Conservation (phyloP, 2,113 vertebrate species). For the Phycodurus eques region DNA sequence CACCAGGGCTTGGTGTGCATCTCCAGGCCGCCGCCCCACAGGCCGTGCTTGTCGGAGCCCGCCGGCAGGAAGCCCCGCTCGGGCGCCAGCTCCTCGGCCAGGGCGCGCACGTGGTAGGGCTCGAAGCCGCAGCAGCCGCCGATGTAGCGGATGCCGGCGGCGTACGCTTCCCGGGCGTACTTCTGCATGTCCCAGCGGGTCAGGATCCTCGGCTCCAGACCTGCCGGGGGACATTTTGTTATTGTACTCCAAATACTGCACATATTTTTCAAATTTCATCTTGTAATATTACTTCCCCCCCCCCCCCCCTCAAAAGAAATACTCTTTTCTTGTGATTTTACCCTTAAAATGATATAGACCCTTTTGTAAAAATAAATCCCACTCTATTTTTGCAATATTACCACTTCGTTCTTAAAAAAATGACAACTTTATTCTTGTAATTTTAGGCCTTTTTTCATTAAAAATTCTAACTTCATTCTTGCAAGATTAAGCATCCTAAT, state of each 20-base stretch:
- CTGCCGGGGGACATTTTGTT: slow-evolving; percentile 53
- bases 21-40: slow-evolving; percentile 82
- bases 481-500: too few relatives aligned
- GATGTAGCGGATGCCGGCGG: slow-evolving; percentile 85
- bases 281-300: too few relatives aligned
- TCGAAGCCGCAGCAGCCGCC: slow-evolving; percentile 96
- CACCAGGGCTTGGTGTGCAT: slow-evolving; percentile 99
- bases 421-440: too few relatives aligned
- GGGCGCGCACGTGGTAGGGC: slow-evolving; percentile 88
- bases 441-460: too few relatives aligned
- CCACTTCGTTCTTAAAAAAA: too few relatives aligned
- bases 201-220: slow-evolving; percentile 87
- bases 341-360: too few relatives aligned
- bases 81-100: slow-evolving; percentile 86
- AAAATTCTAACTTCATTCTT: too few relatives aligned
- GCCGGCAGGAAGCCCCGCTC: slow-evolving; percentile 84
- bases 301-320: too few relatives aligned
- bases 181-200: slow-evolving; percentile 94
- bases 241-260: neutral
- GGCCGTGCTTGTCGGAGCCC: slow-evolving; percentile 90
- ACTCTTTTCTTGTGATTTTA: too few relatives aligned
- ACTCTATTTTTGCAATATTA: too few relatives aligned
- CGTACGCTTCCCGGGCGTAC: slow-evolving; percentile 89
- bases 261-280: too few relatives aligned
- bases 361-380: too few relatives aligned